phyloP scores from a whole-genome alignment of 2,888 invertebrate species.

The Noctua janthina region DNA sequence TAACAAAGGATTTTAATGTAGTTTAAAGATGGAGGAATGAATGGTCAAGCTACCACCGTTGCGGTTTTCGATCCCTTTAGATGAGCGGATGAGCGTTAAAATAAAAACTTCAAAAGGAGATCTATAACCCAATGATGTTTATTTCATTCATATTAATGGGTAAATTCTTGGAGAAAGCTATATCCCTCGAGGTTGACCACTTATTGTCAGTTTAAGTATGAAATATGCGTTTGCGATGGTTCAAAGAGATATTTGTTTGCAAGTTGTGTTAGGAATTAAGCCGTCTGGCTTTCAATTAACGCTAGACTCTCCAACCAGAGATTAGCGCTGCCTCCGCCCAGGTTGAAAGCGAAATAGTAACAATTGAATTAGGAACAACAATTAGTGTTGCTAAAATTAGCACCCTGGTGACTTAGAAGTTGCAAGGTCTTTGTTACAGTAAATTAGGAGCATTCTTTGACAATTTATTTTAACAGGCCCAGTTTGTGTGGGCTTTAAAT shows the following conservation, averaged over 20 bases:
- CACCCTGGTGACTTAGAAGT: conserved; percentile 49
- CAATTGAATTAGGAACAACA: conserved; percentile 73
- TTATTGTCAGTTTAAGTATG: background rate
- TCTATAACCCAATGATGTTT: conserved; percentile 27
- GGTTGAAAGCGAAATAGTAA: conserved; percentile 74
- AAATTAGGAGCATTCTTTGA: conserved; percentile 50
- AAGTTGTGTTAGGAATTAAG: conserved; percentile 76
- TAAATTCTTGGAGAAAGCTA: conserved; percentile 16
- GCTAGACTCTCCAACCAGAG: conserved; percentile 73
- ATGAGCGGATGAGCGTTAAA: conserved; percentile 19
- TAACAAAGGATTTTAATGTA: conserved; percentile 8
- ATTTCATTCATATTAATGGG: conserved; percentile 12
- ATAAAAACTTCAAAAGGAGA: conserved; percentile 56
- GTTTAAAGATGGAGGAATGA: conserved; percentile 3
- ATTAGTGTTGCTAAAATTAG: conserved; percentile 75
- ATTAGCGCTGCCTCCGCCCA: conserved; percentile 66
- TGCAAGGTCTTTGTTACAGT: conserved; percentile 66
- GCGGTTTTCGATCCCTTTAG: conserved; percentile 28
- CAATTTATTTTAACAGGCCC: conserved; percentile 34
- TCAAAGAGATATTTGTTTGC: conserved; percentile 70
- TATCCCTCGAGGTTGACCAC: background rate
- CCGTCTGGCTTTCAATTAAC: conserved; percentile 84
- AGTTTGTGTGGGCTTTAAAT: conserved; percentile 37
- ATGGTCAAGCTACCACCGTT: conserved; percentile 20
- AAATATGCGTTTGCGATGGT: conserved; percentile 36